Evolutionary conservation across 2,888 invertebrate genomes (phyloP), one percentile per base, ranked within the genome.

Genomic region (Creontiades dilutus): DNA sequence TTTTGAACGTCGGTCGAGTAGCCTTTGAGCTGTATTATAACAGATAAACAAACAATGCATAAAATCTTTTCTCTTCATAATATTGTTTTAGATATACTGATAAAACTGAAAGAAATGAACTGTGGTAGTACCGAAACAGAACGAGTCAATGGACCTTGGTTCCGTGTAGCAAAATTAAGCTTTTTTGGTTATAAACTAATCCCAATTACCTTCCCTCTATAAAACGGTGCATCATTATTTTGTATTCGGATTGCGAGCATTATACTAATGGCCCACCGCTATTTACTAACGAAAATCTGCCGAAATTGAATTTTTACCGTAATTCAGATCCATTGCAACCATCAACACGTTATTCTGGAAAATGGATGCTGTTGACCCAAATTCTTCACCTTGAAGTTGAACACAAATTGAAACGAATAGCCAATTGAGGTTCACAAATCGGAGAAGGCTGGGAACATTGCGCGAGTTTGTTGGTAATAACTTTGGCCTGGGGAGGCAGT

Each of bases 381-480:
- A 82, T 82, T 52, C 11, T 82, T 82, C 14, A 82, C 52, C 82
- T 52, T 82, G 52, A 82, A 82, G 82, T 82, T 82, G 3, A 52
- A 52, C 52, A 11, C 52, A 82, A 82, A 82, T 52, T 82, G 82
- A 82, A 82, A 82, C 82, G 52, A 82, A 52, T 82, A 52, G 82
- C 82, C 82, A 82, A 82, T 82, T 82, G 52, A 52, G 48, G 46
- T 52, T 23, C 82, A 82, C 82, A 82, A 82, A 82, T 82, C 82
- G 82, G 19, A 52, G 52, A 12, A 52, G 82, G 23, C 48, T 27
- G 19, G 82, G 23, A 82, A 52, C 82, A 82, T 19, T 14, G 52
- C 82, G 47, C 52, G 82, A 82, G 82, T 82, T 82, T 82, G 82
- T 82, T 82, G 82, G 82, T 82, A 82, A 82, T 82, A 82, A 82